Percentiles rank a stretch among this genome's conserved stretches.
Evolutionary conservation across 2,888 invertebrate genomes (phyloP).

Genomic region (Ophraella communa): DNA sequence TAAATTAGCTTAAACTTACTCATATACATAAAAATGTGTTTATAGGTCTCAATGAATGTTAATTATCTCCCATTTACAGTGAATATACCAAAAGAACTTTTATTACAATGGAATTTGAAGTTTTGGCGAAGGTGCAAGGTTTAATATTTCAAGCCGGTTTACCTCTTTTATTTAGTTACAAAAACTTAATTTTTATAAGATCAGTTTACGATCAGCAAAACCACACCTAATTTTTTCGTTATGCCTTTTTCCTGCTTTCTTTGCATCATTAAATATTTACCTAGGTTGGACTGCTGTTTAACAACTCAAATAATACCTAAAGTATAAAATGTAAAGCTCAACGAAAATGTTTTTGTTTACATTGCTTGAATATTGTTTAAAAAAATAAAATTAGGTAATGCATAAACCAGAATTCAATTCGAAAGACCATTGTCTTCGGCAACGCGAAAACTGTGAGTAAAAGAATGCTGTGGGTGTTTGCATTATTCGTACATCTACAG

Average conservation of each 20-base stretch:
- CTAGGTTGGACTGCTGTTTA: too few relatives aligned
- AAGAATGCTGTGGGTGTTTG: slow-evolving; percentile 38
- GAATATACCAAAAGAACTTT: background rate
- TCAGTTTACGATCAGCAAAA: too few relatives aligned
- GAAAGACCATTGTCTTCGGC: slow-evolving; percentile 30
- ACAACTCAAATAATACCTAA: too few relatives aligned
- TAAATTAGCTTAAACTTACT: too few relatives aligned
- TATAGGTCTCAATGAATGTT: too few relatives aligned
- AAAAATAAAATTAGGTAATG: slow-evolving; percentile 27
- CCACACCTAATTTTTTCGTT: too few relatives aligned
- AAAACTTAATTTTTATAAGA: too few relatives aligned
- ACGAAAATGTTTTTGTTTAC: background rate
- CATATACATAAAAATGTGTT: too few relatives aligned
- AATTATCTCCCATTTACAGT: background rate
- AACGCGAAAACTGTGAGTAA: slow-evolving; percentile 32
- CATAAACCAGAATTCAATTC: slow-evolving; percentile 30
- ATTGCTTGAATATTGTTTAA: background rate
- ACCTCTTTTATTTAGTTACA: too few relatives aligned
- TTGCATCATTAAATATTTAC: too few relatives aligned
- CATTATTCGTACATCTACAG: slow-evolving; percentile 10
- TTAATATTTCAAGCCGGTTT: too few relatives aligned
- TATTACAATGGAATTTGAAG: background rate
- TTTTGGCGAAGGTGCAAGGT: background rate
- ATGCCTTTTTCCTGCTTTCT: too few relatives aligned
- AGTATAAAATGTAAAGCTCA: background rate